These are phyloP conservation scores for Mesocentrotus franciscanus DNA, from an alignment of 53 echinoderm and acorn worm genomes.

Conservation along the genomic window DNA sequence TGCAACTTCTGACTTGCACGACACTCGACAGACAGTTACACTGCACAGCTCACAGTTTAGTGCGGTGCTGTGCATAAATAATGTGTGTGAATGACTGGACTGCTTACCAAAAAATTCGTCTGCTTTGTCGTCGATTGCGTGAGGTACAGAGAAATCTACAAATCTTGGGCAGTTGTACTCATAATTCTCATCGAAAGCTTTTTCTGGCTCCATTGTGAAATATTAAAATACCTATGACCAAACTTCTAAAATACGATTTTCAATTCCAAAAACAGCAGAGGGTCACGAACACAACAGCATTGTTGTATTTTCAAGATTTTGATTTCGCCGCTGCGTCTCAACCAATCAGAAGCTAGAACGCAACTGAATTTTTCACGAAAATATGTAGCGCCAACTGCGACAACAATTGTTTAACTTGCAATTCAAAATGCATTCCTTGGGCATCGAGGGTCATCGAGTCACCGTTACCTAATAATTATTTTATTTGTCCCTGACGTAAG, in stretches of 20 bases:
- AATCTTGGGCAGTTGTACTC: slow-evolving; percentile 84
- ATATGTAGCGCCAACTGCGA: slow-evolving; percentile 34
- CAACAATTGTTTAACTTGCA: not conserved
- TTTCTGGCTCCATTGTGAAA: slow-evolving; percentile 14
- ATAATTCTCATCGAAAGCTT: slow-evolving; percentile 65
- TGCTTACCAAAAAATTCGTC: slow-evolving; percentile 91
- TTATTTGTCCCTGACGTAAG: too few species aligned
- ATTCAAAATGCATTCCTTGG: too few species aligned
- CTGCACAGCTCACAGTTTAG: not conserved
- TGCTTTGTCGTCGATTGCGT: slow-evolving; percentile 72
- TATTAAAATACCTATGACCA: not conserved
- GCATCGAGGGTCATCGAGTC: too few species aligned
- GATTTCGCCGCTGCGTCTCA: slow-evolving; percentile 55
- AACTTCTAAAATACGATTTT: not conserved
- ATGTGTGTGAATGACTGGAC: not conserved
- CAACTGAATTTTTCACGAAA: not conserved
- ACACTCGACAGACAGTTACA: not conserved
- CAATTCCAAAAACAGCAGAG: not conserved
- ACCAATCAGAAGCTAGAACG: slow-evolving; percentile 38
- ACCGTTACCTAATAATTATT: too few species aligned
- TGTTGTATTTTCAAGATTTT: slow-evolving; percentile 31
- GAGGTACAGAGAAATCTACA: slow-evolving; percentile 83
- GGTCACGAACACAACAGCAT: not conserved
- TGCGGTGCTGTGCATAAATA: not conserved
- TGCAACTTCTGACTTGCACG: not conserved